Percentiles rank a stretch among this genome's conserved stretches.
phyloP scores from a whole-genome alignment of 53 echinoderm and acorn worm species.

The Glandiceps talaboti region DNA sequence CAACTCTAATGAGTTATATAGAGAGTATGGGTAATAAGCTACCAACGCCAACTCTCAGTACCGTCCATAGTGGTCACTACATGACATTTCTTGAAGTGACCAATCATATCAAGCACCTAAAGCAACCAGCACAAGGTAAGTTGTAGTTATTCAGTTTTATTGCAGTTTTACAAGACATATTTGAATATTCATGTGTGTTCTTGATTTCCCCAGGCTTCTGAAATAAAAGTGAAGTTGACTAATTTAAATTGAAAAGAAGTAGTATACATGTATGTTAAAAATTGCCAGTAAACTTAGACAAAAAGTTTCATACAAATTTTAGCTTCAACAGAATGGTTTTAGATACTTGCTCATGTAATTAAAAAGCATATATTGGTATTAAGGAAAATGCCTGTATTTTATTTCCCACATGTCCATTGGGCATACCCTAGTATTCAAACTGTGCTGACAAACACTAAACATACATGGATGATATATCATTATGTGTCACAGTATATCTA shows the following conservation, averaged over 20 bases:
- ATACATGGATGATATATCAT: not conserved
- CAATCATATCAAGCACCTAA: not conserved
- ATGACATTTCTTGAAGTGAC: not conserved
- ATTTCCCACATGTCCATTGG: not conserved
- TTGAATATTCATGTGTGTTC: not conserved
- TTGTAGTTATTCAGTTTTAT: not conserved
- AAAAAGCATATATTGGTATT: too few species aligned
- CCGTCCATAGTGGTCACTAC: conserved; percentile 1
- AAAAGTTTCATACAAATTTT: not conserved
- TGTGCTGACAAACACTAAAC: not conserved
- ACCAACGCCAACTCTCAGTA: not conserved
- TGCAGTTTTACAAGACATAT: not conserved
- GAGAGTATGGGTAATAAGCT: not conserved
- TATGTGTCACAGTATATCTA: not conserved
- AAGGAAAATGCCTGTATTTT: not conserved
- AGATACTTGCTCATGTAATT: not conserved
- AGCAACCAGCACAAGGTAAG: not conserved
- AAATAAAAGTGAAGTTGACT: too few species aligned
- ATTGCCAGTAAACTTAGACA: not conserved
- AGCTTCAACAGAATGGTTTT: not conserved
- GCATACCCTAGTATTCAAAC: not conserved
- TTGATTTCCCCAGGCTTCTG: not conserved
- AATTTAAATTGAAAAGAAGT: too few species aligned
- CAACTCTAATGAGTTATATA: not conserved
- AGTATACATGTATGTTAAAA: too few species aligned